A percentile compares a stretch with the other conserved stretches of the same genome.
Evolutionary conservation across 2,113 vertebrate species (phyloP).

Genomic region (Callionymus lyra): DNA sequence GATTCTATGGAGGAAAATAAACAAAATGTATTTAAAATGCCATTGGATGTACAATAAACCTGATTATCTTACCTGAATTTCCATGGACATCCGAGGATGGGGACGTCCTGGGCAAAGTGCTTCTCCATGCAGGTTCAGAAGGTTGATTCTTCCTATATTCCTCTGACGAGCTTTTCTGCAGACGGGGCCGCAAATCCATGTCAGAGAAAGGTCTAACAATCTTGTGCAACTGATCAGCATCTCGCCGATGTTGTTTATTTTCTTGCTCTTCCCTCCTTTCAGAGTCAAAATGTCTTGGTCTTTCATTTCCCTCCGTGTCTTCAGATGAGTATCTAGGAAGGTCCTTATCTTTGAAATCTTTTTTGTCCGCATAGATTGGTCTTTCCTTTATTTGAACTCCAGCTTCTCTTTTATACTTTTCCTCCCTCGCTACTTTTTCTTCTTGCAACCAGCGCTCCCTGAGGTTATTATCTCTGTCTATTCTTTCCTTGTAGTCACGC

Average conservation of each 20-base stretch:
- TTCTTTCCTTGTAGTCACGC: slow-evolving; percentile 10
- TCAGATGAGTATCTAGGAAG: slow-evolving; percentile 23
- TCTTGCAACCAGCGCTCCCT: no score
- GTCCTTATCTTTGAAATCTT: slow-evolving; percentile 19
- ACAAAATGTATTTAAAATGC: no score
- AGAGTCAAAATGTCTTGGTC: neutral
- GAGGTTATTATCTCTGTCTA: slow-evolving; percentile 7
- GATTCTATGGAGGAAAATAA: slow-evolving; percentile 59
- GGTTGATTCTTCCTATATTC: slow-evolving; percentile 33
- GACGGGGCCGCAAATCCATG: slow-evolving; percentile 29
- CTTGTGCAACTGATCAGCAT: slow-evolving; percentile 5
- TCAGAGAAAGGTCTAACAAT: slow-evolving; percentile 44
- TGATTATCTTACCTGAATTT: slow-evolving; percentile 47
- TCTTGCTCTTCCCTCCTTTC: slow-evolving; percentile 27
- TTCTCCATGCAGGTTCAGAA: slow-evolving; percentile 57
- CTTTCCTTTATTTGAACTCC: no score
- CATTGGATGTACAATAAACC: no score
- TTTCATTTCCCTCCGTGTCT: slow-evolving; percentile 18
- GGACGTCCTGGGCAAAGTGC: slow-evolving; percentile 58
- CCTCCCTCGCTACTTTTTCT: slow-evolving; percentile 4
- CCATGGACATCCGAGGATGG: slow-evolving; percentile 61
- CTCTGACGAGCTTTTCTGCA: slow-evolving; percentile 52
- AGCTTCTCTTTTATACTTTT: slow-evolving; percentile 9
- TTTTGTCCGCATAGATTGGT: slow-evolving; percentile 1
- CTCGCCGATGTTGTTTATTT: slow-evolving; percentile 5